Percentiles rank a stretch among this genome's conserved stretches.
These are phyloP conservation scores for Aplysia californica DNA, from an alignment of 1,140 invertebrate genomes.

Conservation along the genomic window DNA sequence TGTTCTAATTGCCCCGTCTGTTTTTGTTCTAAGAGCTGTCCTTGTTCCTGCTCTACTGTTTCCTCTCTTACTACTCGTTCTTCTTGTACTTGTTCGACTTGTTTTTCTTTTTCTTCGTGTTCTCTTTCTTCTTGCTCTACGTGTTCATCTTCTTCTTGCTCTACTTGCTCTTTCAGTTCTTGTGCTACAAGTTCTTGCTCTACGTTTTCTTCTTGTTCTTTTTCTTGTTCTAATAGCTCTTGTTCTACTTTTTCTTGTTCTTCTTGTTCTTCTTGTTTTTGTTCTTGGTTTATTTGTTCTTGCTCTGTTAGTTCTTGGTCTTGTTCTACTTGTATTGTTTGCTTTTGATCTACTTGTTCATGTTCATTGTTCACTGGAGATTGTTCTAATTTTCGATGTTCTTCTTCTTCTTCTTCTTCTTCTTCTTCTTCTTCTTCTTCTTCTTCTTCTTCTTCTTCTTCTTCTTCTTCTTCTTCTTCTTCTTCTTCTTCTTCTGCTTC, in stretches of 20 bases:
- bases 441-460: background rate
- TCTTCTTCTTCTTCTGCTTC: too few species aligned
- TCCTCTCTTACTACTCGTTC: background rate
- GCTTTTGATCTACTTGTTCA: too few species aligned
- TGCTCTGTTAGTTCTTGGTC: too few species aligned
- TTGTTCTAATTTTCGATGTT: too few species aligned
- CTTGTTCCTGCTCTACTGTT: background rate
- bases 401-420: too few species aligned
- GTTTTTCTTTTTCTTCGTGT: background rate
- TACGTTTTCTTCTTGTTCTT: background rate
- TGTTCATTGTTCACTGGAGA: too few species aligned
- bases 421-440: too few species aligned
- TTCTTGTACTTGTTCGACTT: background rate
- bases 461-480: background rate
- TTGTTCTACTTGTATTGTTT: too few species aligned
- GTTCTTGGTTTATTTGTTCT: too few species aligned
- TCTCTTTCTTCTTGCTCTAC: background rate
- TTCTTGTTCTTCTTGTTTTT: too few species aligned
- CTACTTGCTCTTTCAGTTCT: background rate
- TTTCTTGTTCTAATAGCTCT: background rate
- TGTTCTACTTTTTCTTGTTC: too few species aligned
- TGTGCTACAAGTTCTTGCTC: background rate
- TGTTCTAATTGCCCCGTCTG: background rate
- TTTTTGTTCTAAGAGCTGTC: background rate
- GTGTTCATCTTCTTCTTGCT: background rate